These are phyloP conservation scores for Eristalis pertinax DNA, from an alignment of 2,888 invertebrate genomes.

Conservation along the genomic window DNA sequence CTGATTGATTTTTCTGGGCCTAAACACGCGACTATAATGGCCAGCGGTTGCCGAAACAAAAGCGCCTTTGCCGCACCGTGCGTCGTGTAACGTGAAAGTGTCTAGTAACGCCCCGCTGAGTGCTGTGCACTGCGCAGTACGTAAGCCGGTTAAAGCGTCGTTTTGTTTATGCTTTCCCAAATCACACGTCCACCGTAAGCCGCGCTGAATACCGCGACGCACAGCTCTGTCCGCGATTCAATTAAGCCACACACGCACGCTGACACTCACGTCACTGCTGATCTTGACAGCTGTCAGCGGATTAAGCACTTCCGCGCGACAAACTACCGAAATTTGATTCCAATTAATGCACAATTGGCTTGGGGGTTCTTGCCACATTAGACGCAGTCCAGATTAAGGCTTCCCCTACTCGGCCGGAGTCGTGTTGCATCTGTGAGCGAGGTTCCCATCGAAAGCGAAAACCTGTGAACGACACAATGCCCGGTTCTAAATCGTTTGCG, in stretches of 20 bases:
- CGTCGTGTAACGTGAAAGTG: not conserved
- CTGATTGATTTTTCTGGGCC: conserved; percentile 40
- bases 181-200: not conserved
- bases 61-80: not conserved
- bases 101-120: not conserved
- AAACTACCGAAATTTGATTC: conserved; percentile 11
- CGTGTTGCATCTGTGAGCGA: not conserved
- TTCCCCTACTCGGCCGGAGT: not conserved
- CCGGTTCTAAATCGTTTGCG: conserved; percentile 29
- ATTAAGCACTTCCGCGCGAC: conserved; percentile 5
- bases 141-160: conserved; percentile 14
- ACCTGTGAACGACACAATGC: conserved; percentile 12
- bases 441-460: conserved; percentile 12
- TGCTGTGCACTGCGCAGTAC: not conserved
- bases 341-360: conserved; percentile 16
- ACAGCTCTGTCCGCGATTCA: not conserved
- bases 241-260: conserved; percentile 9
- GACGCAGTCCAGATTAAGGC: not conserved
- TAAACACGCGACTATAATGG: conserved; percentile 8
- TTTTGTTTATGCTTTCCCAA: conserved; percentile 6
- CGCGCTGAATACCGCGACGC: conserved; percentile 5
- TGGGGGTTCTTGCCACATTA: not conserved
- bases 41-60: not conserved
- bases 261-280: not conserved
- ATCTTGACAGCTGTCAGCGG: conserved; percentile 36